Base-by-base conservation (phyloP, 2,888 invertebrate species). In the Ariolimax columbianus region DNA sequence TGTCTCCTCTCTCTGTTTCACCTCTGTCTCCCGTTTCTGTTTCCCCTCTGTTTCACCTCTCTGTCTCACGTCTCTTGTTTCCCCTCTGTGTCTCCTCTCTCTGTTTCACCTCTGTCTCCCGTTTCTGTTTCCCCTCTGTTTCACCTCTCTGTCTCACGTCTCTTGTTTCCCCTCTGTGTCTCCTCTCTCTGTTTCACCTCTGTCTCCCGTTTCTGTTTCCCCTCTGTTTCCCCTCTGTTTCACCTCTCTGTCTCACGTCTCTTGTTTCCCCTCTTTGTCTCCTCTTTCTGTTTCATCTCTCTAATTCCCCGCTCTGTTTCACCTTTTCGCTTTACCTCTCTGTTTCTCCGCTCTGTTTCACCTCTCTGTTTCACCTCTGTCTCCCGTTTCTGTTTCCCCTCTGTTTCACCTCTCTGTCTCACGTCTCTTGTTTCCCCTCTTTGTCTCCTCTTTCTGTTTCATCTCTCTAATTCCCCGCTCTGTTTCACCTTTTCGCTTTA, bases 261-360 rank as follows among this genome's bases (percentile, higher is more conserved):
- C 30, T 26, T 36, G 51, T 51, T n/a, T 70, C 72, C n/a, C 51
- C 72, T n/a, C 47, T 47, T 72, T 51, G 30, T 55, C 51, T 38
- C 47, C 47, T 33, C 55, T 70, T 19, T 38, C 47, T 47, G 33
- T 47, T 70, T 38, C 72, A 51, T 51, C 63, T n/a, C 66, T 55
- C 68, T 51, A 30, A 51, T 33, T 30, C 68, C 80, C 66, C 72
- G 47, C 72, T 23, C 72, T 72, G 72, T 51, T 14, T 26, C 38
- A 19, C 68, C 36, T 38, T n/a, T 38, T 51, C 72, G 36, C 36
- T 9, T 51, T 51, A 23, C 38, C 55, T 51, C n/a, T n/a, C n/a
- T n/a, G n/a, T n/a, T n/a, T n/a, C n/a, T n/a, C n/a, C n/a, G n/a
- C n/a, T n/a, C n/a, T n/a, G 11, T 38, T 51, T 33, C 36, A 36